Conservation (phyloP, 2,888 invertebrate species). For the Mycogona germanica region DNA sequence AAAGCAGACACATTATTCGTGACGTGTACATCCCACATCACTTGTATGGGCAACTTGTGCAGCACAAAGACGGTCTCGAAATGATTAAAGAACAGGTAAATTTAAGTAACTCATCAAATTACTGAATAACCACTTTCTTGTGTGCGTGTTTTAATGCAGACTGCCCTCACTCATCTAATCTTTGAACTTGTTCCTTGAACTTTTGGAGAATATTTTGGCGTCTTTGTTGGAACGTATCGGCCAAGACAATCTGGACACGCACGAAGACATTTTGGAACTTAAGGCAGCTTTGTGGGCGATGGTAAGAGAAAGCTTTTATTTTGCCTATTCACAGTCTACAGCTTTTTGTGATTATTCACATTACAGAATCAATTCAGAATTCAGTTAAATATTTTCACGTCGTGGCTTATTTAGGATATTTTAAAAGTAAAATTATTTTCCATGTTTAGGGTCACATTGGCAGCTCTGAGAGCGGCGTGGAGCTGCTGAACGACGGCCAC, state of each 20-base stretch:
- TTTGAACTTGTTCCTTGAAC: background rate
- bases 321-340: background rate
- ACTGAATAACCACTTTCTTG: background rate
- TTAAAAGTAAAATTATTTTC: background rate
- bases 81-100: constrained; percentile 31
- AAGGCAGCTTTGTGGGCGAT: constrained; percentile 83
- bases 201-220: constrained; percentile 1
- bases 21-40: constrained; percentile 52
- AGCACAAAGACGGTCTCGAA: constrained; percentile 44
- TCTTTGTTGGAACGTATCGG: constrained; percentile 8
- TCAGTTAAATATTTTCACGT: background rate
- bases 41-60: constrained; percentile 69
- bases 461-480: constrained; percentile 60
- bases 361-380: background rate
- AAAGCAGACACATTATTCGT: constrained; percentile 30
- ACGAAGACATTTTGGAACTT: constrained; percentile 57
- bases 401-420: background rate
- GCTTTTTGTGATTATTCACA: background rate
- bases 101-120: background rate
- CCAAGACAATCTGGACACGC: constrained; percentile 35
- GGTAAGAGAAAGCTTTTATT: constrained; percentile 24
- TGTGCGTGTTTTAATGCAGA: background rate
- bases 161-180: no score
- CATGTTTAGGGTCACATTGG: constrained; percentile 53
- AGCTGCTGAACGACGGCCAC: constrained; percentile 49